A percentile compares a stretch with the other conserved stretches of the same genome.
These are phyloP conservation scores for Oophaga pumilio DNA, from an alignment of 2,113 vertebrate genomes.

Conservation along the genomic window DNA sequence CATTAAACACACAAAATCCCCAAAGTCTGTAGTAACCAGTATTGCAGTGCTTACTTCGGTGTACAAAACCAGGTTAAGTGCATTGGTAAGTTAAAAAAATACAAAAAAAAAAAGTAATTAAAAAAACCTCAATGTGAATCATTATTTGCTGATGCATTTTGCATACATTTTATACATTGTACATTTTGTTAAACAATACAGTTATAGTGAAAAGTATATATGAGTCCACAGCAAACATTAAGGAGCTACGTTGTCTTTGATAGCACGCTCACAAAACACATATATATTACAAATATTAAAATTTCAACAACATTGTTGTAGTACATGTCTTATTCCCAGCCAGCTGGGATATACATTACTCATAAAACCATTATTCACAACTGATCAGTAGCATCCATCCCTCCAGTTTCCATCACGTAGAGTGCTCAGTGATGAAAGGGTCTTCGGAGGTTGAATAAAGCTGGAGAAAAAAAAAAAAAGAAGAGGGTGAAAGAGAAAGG, in stretches of 20 bases:
- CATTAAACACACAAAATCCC: neutral
- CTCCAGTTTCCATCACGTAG: constrained; percentile 94
- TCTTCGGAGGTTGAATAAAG: constrained; percentile 95
- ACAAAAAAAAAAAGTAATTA: neutral
- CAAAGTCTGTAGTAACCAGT: constrained; percentile 14
- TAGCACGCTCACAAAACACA: constrained; percentile 66
- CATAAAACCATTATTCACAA: constrained; percentile 50
- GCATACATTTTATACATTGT: constrained; percentile 58
- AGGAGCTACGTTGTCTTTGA: constrained; percentile 73
- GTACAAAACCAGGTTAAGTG: constrained; percentile 26
- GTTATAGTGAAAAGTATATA: constrained; percentile 60
- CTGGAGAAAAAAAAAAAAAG: constrained; percentile 68
- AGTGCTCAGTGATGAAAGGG: constrained; percentile 86
- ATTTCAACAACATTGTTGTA: constrained; percentile 60
- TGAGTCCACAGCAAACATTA: constrained; percentile 65
- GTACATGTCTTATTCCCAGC: constrained; percentile 80
- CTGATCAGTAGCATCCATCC: constrained; percentile 92
- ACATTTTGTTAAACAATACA: constrained; percentile 27
- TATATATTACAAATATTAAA: constrained; percentile 64
- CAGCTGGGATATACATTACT: constrained; percentile 82
- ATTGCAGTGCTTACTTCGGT: constrained; percentile 29
- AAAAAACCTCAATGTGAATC: constrained; percentile 8
- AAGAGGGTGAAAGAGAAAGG: neutral
- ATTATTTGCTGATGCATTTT: constrained; percentile 65
- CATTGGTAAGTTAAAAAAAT: neutral